A percentile compares a stretch with the other conserved stretches of the same genome.
These are phyloP conservation scores for Hydropotes inermis DNA, from an alignment of 2,113 vertebrate species.

Conservation along the genomic window DNA sequence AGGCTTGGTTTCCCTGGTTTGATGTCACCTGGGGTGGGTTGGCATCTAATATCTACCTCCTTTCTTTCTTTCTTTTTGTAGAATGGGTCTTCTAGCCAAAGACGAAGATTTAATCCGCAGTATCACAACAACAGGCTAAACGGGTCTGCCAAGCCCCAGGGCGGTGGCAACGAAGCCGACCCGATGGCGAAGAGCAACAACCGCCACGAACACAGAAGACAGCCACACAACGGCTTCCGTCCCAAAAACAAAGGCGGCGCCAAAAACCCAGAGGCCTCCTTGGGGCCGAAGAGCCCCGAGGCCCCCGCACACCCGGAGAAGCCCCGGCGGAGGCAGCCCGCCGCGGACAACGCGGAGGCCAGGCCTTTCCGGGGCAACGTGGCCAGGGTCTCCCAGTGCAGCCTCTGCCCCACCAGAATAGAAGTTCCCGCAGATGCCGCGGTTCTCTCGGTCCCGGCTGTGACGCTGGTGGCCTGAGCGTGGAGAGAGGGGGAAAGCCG, in stretches of 20 bases:
- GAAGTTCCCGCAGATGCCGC: slow-evolving; percentile 81
- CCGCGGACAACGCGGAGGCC: slow-evolving; percentile 53
- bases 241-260: slow-evolving; percentile 81
- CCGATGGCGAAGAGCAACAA: slow-evolving; percentile 60
- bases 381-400: slow-evolving; percentile 77
- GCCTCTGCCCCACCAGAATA: slow-evolving; percentile 81
- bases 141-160: slow-evolving; percentile 77
- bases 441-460: slow-evolving; percentile 83
- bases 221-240: slow-evolving; percentile 80
- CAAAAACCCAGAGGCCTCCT: slow-evolving; percentile 76
- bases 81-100: slow-evolving; percentile 81
- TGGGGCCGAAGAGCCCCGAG: slow-evolving; percentile 72
- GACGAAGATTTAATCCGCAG: slow-evolving; percentile 83
- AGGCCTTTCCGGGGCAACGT: slow-evolving; percentile 75
- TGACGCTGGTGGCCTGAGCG: slow-evolving; percentile 85
- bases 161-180: slow-evolving; percentile 71
- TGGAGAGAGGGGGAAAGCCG: slow-evolving; percentile 44
- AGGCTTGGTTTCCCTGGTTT: neutral
- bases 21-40: neutral
- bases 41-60: slow-evolving; percentile 33
- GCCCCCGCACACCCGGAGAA: slow-evolving; percentile 67
- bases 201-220: slow-evolving; percentile 82
- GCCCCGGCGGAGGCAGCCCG: slow-evolving; percentile 74
- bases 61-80: slow-evolving; percentile 67
- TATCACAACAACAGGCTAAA: slow-evolving; percentile 78